phyloP scores from a whole-genome alignment of 2,113 vertebrate genomes.

The Setophaga kirtlandii region DNA sequence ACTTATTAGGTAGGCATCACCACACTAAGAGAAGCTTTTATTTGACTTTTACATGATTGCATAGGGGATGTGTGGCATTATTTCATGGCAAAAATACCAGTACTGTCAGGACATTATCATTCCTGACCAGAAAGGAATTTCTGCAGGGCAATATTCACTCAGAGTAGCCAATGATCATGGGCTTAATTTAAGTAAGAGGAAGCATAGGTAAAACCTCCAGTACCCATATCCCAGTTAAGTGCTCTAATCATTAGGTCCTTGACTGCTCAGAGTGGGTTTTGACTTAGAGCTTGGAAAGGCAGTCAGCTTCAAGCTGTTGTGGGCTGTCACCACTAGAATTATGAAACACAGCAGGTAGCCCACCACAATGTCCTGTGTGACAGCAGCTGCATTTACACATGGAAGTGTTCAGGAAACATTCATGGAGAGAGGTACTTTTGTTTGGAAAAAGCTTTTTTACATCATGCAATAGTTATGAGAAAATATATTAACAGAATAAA shows the following conservation, averaged over 20 bases:
- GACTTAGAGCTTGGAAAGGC: neutral
- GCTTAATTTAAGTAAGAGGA: neutral
- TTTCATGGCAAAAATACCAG: neutral
- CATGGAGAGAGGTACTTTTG: neutral
- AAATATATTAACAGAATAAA: constrained; percentile 21
- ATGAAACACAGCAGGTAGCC: neutral
- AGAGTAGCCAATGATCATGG: neutral
- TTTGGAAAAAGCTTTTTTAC: neutral
- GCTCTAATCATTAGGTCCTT: neutral
- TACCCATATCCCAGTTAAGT: neutral
- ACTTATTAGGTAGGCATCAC: neutral
- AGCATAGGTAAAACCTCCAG: neutral
- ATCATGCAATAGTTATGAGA: neutral
- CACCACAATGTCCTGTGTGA: neutral
- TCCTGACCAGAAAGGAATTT: neutral
- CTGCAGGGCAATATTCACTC: neutral
- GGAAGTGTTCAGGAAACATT: neutral
- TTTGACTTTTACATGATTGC: accelerated
- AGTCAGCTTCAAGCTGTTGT: neutral
- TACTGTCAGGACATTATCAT: neutral
- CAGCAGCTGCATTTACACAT: neutral
- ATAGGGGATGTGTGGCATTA: neutral
- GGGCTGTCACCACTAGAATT: neutral
- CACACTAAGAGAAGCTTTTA: neutral
- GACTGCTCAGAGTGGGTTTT: neutral